phyloP scores from a whole-genome alignment of 2,113 vertebrate genomes.

The Pteruthius melanotis region DNA sequence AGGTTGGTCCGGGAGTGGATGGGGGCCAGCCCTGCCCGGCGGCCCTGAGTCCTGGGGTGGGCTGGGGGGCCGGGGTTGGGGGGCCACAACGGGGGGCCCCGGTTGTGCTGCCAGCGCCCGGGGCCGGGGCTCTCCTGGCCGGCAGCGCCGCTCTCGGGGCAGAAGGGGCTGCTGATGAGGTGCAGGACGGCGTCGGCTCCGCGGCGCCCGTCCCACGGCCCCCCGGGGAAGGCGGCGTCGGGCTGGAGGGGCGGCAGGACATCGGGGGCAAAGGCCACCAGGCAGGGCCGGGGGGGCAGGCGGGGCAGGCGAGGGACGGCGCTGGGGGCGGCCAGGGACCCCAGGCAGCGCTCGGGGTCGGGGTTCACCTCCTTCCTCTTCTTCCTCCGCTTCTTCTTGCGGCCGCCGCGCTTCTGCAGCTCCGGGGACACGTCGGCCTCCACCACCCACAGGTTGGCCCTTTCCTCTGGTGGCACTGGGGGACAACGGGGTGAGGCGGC shows the following conservation, averaged over 20 bases:
- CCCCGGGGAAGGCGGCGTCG: conserved; percentile 31
- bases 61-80: neutral
- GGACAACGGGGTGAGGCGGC: rapidly evolving
- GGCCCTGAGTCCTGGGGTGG: conserved; percentile 69
- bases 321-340: conserved; percentile 52
- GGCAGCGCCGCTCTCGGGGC: conserved; percentile 45
- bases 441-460: conserved; percentile 86
- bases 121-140: neutral
- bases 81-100: neutral
- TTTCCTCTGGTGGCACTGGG: conserved; percentile 87
- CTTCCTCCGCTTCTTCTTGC: conserved; percentile 86
- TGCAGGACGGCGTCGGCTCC: conserved; percentile 55
- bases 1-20: conserved; percentile 92
- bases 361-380: conserved; percentile 79
- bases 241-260: conserved; percentile 47
- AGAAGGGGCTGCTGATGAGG: conserved; percentile 72
- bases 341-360: neutral
- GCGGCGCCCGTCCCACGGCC: neutral
- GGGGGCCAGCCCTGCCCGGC: conserved; percentile 73
- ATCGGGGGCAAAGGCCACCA: conserved; percentile 77
- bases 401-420: conserved; percentile 78
- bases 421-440: conserved; percentile 87
- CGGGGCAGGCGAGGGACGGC: conserved; percentile 84
- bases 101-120: conserved; percentile 43
- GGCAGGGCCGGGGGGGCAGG: conserved; percentile 81